Base-by-base conservation (phyloP, 1,140 invertebrate genomes). In the Choristoneura fumiferana region DNA sequence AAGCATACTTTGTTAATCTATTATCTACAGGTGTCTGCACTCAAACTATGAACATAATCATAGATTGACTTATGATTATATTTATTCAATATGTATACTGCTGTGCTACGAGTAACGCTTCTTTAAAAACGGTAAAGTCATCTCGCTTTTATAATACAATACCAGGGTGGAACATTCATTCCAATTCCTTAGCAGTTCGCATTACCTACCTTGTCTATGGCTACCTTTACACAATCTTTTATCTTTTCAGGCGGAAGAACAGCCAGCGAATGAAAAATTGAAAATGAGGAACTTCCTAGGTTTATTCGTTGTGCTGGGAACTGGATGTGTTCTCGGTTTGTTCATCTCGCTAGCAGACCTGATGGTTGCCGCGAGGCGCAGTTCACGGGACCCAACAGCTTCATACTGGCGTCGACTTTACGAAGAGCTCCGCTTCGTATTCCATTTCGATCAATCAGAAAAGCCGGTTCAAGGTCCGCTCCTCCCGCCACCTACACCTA, bases 271-370 rank as follows among this genome's bases (percentile, higher is more conserved):
- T 53, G 58, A 74, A 35, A 67, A 90, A 54, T 90, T 98, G 33
- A 95, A 95, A 5, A 94, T 98, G 29, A 93, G 94, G 63, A 98
- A 98, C 86, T 95, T 97, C 75, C 94, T 96, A 45, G 98, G 98
- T 35, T 94, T 99, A 13, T 99, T 99, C 86, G 94, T 98, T 38
- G 96, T 99, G 40, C 90, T 98, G 43, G 91, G 97, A 35, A 89
- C 90, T 65, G 91, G 91, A 40, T 89, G 89, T 71, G 78, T 79
- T 43, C 73, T 91, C 35, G 91, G 86, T 58, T 63, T 84, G 49
- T 54, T 80, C 54, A 62, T 86, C 29, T 83, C 87, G 33, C 75
- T 76, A 62, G 69, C 68, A 40, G 87, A 90, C 69, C 75, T 90
- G 58, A 73, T 80, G 60, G 73, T 69, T 67, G 60, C 65, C 8